Base-by-base conservation (phyloP, 1,140 invertebrate species). In the Triops cancriformis region DNA sequence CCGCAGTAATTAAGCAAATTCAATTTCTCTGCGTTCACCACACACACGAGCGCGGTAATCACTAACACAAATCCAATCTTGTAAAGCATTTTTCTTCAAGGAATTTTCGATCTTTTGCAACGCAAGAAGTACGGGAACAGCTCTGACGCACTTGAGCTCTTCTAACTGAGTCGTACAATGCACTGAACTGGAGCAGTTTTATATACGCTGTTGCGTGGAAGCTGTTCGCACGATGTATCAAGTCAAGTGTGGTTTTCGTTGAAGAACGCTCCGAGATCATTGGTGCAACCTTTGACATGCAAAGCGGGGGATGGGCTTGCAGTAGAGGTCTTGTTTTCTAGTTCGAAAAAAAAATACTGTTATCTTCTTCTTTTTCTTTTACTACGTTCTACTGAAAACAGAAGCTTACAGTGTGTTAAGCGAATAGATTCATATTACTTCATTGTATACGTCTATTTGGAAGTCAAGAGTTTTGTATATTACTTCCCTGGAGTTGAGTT, bases 1-100 rank as follows among this genome's bases (percentile, higher is more conserved):
- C 31, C 64, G 26, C 43, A 78, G n/a, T 18, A 28, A 41, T 18
- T 77, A 42, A 75, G 28, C n/a, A 77, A 78, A 74, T 43, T 37
- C 18, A 74, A 9, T 37, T n/a, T 31, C 23, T 78, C 31, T 26
- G 31, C 31, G 26, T 28, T 74, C 6, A 75, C 41, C 42, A 37
- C 1, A 18, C 18, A n/a, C 14, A 18, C 23, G 23, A 64, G 14
- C 51, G 23, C 51, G 18, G 51, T 14, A 64, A 37, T 7, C 51
- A 64, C 51, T 9, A 64, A 23, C 23, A 64, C 18, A 23, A 18
- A 64, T 23, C 14, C 51, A n/a, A 64, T 64, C 14, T 23, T n/a
- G 18, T 23, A 23, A 9, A 64, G 9, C 51, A 64, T 64, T 64
- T 64, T 64, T n/a, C n/a, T n/a, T n/a, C n/a, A 23, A 14, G 5